Conservation (phyloP, 2,797 vertebrate species). For the Syngnathus acus region DNA sequence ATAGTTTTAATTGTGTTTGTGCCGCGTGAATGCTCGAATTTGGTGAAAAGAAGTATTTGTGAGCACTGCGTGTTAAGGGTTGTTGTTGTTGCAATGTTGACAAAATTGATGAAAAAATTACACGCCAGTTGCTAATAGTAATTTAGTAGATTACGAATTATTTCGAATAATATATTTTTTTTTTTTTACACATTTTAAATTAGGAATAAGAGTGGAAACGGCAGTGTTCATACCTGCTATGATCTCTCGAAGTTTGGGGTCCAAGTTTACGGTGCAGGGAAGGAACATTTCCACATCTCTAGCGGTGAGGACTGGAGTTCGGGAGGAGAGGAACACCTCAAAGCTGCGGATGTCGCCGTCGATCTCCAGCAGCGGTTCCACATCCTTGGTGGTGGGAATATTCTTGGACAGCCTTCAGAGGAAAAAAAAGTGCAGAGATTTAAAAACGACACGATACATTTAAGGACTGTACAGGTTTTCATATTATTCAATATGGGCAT, state of each 20-base stretch:
- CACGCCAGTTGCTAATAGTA: neutral
- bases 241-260: conserved; percentile 95
- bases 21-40: conserved; percentile 22
- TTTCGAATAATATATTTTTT: no score
- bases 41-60: neutral
- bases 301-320: conserved; percentile 86
- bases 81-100: neutral
- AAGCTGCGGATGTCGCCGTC: conserved; percentile 93
- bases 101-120: neutral
- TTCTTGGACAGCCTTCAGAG: conserved; percentile 88
- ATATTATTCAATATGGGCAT: neutral
- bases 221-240: conserved; percentile 79
- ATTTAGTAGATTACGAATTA: no score
- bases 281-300: conserved; percentile 92
- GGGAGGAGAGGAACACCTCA: conserved; percentile 93
- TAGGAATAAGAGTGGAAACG: no score
- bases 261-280: conserved; percentile 94
- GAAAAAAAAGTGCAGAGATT: neutral
- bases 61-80: neutral
- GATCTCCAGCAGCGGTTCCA: conserved; percentile 95
- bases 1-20: conserved; percentile 26
- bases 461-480: neutral
- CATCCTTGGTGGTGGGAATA: conserved; percentile 96
- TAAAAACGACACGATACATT: neutral
- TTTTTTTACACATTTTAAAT: no score